phyloP scores from a whole-genome alignment of 2,888 invertebrate genomes.

The Allacma fusca region DNA sequence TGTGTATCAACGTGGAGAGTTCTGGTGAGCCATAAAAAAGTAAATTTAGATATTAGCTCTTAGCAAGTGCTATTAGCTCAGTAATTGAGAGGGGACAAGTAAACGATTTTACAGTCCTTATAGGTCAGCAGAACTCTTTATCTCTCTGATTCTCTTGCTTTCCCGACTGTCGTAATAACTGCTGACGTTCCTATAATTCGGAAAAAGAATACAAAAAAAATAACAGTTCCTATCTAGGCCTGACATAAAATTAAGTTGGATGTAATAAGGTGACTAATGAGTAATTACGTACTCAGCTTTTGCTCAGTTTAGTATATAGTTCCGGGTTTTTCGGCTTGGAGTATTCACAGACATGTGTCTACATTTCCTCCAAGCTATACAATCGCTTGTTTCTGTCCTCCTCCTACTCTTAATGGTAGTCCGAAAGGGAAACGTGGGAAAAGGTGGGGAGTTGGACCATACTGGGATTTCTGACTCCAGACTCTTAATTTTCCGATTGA shows the following conservation, averaged over 20 bases:
- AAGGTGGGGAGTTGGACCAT: no score
- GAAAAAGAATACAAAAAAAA: no score
- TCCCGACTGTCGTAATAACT: not conserved
- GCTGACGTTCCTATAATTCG: no score
- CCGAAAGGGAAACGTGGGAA: no score
- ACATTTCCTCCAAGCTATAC: no score
- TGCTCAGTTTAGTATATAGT: not conserved
- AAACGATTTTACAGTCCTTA: slow-evolving; percentile 18
- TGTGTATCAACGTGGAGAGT: no score
- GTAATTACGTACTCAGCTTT: not conserved
- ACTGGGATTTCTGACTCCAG: slow-evolving; percentile 36
- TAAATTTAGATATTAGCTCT: slow-evolving; percentile 9
- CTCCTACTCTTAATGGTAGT: no score
- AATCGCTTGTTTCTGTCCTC: no score
- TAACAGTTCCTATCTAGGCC: no score
- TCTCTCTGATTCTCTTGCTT: not conserved
- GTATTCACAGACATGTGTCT: no score
- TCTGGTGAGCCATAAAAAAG: not conserved
- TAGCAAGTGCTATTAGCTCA: not conserved
- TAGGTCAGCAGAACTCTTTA: not conserved
- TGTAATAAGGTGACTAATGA: slow-evolving; percentile 26
- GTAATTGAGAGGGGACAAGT: slow-evolving; percentile 16
- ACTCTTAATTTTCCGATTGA: slow-evolving; percentile 36
- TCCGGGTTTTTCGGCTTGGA: not conserved
- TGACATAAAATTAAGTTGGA: slow-evolving; percentile 34